Evolutionary conservation across 2,113 vertebrate genomes (phyloP).

Genomic region (Elephas maximus): DNA sequence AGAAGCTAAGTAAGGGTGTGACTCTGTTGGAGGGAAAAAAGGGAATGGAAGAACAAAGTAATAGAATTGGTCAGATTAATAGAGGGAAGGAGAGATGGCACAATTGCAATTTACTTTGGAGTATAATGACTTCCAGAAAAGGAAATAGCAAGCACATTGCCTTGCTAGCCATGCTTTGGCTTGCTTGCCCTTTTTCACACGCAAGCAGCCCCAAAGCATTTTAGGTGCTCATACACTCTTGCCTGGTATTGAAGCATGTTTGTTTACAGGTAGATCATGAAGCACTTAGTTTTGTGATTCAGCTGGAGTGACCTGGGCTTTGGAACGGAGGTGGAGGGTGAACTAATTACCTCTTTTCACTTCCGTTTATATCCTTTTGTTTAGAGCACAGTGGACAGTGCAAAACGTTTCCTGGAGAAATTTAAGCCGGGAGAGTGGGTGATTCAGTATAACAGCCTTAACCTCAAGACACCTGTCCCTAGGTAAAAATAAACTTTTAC

Average conservation of each 20-base stretch:
- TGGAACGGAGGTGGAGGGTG: neutral
- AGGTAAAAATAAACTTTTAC: constrained; percentile 89
- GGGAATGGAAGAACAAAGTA: neutral
- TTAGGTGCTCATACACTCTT: neutral
- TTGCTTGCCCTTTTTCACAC: neutral
- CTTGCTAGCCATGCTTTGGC: neutral
- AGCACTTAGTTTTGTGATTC: constrained; percentile 29
- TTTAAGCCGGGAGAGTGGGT: constrained; percentile 94
- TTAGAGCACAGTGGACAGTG: constrained; percentile 97
- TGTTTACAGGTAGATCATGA: neutral
- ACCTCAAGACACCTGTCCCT: constrained; percentile 93
- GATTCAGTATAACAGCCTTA: constrained; percentile 93
- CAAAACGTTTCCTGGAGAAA: constrained; percentile 93
- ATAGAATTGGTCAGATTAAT: neutral
- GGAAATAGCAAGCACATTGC: neutral
- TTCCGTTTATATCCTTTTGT: constrained; percentile 41
- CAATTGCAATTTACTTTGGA: neutral
- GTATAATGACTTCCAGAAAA: neutral
- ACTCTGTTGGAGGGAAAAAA: neutral
- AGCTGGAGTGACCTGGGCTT: neutral
- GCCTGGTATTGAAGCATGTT: neutral
- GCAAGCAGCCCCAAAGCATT: neutral
- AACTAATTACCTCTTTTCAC: neutral
- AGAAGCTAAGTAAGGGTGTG: neutral
- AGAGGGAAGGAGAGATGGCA: neutral